Percentiles rank a stretch among this genome's conserved stretches.
Conservation (phyloP, 2,113 vertebrate species). For the Paramisgurnus dabryanus region DNA sequence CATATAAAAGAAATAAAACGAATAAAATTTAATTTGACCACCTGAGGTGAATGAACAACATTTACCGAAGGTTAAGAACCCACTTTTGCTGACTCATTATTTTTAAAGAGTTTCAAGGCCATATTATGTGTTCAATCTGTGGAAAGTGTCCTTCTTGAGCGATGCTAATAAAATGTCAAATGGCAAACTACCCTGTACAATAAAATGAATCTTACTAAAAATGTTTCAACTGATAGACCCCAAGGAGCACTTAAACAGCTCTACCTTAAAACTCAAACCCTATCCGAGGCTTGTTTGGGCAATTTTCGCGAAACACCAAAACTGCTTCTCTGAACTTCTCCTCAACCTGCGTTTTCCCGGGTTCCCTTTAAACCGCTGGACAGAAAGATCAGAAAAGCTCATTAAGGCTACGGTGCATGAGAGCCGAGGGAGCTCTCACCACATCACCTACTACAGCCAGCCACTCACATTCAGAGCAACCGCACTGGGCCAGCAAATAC, state of each 20-base stretch:
- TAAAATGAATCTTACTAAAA: not conserved
- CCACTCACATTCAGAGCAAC: conserved; percentile 50
- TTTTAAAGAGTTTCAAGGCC: not conserved
- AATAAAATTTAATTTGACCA: not conserved
- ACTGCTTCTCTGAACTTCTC: conserved; percentile 51
- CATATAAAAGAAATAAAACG: not conserved
- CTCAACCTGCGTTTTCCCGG: conserved; percentile 44
- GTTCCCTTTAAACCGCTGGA: conserved; percentile 48
- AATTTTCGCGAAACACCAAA: conserved; percentile 67
- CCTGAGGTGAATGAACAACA: not conserved
- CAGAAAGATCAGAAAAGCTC: conserved; percentile 59
- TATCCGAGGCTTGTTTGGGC: conserved; percentile 60
- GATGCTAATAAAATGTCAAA: conserved; percentile 2
- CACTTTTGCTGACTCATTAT: not conserved
- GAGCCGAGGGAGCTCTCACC: conserved; percentile 50
- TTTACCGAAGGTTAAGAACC: not conserved
- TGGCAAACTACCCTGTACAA: not conserved
- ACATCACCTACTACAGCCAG: conserved; percentile 44
- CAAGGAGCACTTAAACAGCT: conserved; percentile 53
- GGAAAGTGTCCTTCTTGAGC: not conserved
- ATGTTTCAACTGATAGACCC: conserved; percentile 49
- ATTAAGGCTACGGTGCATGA: conserved; percentile 54
- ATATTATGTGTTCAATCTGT: not conserved
- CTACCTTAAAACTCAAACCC: not conserved
- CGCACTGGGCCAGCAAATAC: conserved; percentile 42